Conservation (phyloP, 2,888 invertebrate genomes). For the Hylaea fasciaria region DNA sequence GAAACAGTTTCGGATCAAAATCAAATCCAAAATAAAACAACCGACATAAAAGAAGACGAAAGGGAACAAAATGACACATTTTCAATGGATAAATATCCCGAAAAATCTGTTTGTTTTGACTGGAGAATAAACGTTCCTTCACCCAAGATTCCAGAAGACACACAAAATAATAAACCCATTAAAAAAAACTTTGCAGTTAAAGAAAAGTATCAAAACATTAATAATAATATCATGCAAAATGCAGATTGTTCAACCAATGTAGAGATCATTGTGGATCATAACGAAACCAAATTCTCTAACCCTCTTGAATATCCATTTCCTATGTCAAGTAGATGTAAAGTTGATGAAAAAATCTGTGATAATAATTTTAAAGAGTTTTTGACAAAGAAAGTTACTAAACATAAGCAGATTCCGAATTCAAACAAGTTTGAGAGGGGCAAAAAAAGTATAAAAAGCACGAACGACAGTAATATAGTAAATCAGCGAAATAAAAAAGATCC, state of each 20-base stretch:
- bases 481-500: background rate
- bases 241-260: background rate
- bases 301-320: background rate
- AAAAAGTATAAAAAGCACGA: background rate
- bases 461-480: background rate
- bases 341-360: background rate
- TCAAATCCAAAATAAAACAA: background rate
- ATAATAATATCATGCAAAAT: background rate
- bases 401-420: constrained; percentile 22
- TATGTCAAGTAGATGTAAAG: background rate
- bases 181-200: background rate
- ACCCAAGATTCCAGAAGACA: constrained; percentile 1
- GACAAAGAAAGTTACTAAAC: background rate
- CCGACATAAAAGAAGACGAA: background rate
- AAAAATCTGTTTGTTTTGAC: background rate
- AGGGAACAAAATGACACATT: background rate
- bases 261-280: background rate
- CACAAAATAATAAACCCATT: background rate
- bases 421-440: constrained; percentile 9
- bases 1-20: background rate
- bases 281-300: background rate
- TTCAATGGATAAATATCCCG: background rate
- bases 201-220: no score
- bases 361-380: background rate
- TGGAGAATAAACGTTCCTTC: constrained; percentile 6